Percentiles rank a stretch among this genome's conserved stretches.
Conservation (phyloP, 2,888 invertebrate genomes). For the Hirtodrosophila alboralis region DNA sequence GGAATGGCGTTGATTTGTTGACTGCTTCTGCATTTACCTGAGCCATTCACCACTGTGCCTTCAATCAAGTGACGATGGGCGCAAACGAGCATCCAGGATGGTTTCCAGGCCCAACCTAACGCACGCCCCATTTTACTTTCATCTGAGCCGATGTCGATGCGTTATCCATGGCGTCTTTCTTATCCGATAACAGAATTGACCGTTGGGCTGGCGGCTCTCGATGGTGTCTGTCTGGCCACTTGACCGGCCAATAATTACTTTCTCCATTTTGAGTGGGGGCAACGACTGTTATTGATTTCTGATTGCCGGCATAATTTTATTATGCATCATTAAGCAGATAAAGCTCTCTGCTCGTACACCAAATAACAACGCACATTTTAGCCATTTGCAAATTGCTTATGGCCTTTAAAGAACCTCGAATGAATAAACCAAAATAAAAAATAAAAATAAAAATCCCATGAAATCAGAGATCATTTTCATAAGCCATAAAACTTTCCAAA, state of each 20-base stretch:
- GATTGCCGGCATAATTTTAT: slow-evolving; percentile 70
- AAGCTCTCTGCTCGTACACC: slow-evolving; percentile 29
- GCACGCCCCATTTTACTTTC: slow-evolving; percentile 59
- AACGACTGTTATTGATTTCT: slow-evolving; percentile 72
- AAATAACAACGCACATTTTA: slow-evolving; percentile 39
- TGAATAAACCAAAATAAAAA: slow-evolving; percentile 18
- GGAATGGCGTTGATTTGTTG: slow-evolving; percentile 69
- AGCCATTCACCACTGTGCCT: slow-evolving; percentile 41
- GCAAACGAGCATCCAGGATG: slow-evolving; percentile 57
- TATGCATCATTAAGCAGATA: slow-evolving; percentile 71
- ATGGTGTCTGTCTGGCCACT: slow-evolving; percentile 45
- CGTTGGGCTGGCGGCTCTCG: no score
- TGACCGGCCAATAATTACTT: slow-evolving; percentile 72
- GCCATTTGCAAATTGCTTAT: slow-evolving; percentile 69
- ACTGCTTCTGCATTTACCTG: slow-evolving; percentile 68
- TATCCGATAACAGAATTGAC: slow-evolving; percentile 57
- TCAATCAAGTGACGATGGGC: slow-evolving; percentile 73
- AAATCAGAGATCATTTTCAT: slow-evolving; percentile 51
- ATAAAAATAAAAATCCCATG: slow-evolving; percentile 35
- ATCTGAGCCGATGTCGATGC: slow-evolving; percentile 50
- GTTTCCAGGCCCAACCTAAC: slow-evolving; percentile 46
- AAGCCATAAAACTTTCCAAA: slow-evolving; percentile 63
- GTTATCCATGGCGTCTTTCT: slow-evolving; percentile 44
- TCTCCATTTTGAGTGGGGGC: slow-evolving; percentile 56
- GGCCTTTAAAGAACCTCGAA: slow-evolving; percentile 37